These are phyloP conservation scores for Neogobius melanostomus DNA, from an alignment of 2,113 vertebrate genomes.

Conservation along the genomic window DNA sequence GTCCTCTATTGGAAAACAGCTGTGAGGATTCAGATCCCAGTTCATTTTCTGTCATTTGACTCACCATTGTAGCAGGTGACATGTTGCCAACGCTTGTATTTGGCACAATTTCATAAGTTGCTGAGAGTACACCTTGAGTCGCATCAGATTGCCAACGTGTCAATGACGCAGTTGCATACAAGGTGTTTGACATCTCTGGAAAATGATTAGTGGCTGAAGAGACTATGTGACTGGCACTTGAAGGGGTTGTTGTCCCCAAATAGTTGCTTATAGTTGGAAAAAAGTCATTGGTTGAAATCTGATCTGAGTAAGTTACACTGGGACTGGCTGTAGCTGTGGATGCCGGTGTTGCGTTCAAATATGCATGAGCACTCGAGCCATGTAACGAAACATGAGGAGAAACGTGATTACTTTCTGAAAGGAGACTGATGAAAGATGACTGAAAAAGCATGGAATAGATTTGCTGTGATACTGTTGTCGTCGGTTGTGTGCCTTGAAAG, in stretches of 20 bases:
- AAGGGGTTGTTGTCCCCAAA: not conserved
- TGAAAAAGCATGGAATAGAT: not conserved
- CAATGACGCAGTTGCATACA: not conserved
- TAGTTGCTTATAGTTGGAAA: not conserved
- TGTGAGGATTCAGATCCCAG: slow-evolving; percentile 19
- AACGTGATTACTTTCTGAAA: not conserved
- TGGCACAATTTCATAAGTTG: not conserved
- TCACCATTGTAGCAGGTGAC: not conserved
- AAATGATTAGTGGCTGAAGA: not conserved
- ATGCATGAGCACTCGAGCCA: not conserved
- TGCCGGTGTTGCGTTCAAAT: not conserved
- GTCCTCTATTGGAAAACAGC: not conserved
- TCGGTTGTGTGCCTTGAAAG: not conserved
- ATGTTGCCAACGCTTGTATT: not conserved
- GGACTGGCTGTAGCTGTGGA: not conserved
- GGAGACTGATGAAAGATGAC: not conserved
- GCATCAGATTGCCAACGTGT: not conserved
- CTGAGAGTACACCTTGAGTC: not conserved
- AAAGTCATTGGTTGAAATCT: not conserved
- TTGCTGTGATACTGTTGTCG: not conserved
- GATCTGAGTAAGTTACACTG: not conserved
- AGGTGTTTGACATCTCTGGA: not conserved
- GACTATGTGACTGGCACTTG: not conserved
- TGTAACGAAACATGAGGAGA: not conserved
- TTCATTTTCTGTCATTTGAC: slow-evolving; percentile 13